Base-by-base conservation (phyloP, 2,113 vertebrate species). In the Mobula hypostoma region DNA sequence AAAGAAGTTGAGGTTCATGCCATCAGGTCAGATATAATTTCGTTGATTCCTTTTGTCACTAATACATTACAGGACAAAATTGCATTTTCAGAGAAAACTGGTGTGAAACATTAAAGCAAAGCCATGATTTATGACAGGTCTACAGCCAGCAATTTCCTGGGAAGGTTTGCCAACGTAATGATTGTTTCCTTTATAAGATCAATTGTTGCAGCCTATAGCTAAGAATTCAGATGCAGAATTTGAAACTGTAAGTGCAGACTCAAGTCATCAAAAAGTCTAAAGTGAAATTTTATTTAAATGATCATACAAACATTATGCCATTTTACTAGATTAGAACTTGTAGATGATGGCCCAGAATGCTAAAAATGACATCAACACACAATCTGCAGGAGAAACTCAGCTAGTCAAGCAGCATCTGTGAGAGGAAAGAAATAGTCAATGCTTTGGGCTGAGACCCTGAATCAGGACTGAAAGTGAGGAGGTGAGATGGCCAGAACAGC, bases 81-180 rank as follows among this genome's bases (percentile, higher is more conserved):
- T 32, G 27, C 61, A 88, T 88, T 88, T 88, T 63, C 85, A 88
- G 85, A 48, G 58, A 88, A 66, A 58, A 61, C 85, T 66, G 15
- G 15, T 58, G 29, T 88, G 61, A 88, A 88, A 88, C 85, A 66
- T 88, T 66, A 88, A 88, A 88, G 48, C 61, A 88, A 88, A 83
- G 15, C 80, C 36, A 83, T 17, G 36, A 48, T 83, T 48, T 36
- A 83, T 48, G 40, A 21, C 40, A 48, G 36, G 36, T 5, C 17
- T 5, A 83, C 80, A 21, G 7, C n/a, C 29, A 17, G 29, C 11
- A 29, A 88, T 88, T 88, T 88, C 85, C 85, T 66, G n/a, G n/a
- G 61, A 88, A 88, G 27, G 58, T 63, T 61, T 29, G 56, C 21
- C 15, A 66, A n/a, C 6, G 29, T 66, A 58, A 5, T n/a, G 29